Evolutionary conservation across 2,797 vertebrate genomes (phyloP).

Genomic region (Phataginus tricuspis): DNA sequence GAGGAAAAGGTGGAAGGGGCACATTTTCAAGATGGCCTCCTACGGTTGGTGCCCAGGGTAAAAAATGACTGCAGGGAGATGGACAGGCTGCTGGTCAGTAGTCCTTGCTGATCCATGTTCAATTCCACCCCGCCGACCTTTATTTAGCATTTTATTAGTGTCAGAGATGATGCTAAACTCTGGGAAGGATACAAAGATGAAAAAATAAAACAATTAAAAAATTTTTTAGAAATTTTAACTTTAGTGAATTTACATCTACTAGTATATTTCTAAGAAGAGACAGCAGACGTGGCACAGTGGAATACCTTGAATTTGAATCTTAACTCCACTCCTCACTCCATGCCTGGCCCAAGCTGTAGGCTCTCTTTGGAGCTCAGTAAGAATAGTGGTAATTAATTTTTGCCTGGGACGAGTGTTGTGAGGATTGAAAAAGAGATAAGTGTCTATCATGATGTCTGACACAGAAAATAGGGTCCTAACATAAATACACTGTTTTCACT

Average conservation of each 20-base stretch:
- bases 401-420: background rate
- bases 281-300: background rate
- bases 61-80: background rate
- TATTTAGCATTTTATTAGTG: background rate
- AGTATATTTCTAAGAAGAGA: background rate
- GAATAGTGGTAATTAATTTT: background rate
- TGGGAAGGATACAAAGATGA: background rate
- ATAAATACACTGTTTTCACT: background rate
- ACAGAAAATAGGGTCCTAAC: background rate
- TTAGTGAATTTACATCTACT: background rate
- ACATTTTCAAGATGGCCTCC: background rate
- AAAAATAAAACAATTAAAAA: background rate
- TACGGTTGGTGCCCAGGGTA: background rate
- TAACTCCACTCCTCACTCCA: background rate
- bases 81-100: background rate
- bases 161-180: background rate
- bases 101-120: background rate
- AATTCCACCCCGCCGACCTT: background rate
- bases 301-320: background rate
- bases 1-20: background rate
- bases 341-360: background rate
- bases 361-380: background rate
- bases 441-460: background rate
- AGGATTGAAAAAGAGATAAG: background rate
- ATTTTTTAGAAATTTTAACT: background rate